These are phyloP conservation scores for Drosophila seguyi DNA, from an alignment of 1,140 invertebrate species.

Conservation along the genomic window DNA sequence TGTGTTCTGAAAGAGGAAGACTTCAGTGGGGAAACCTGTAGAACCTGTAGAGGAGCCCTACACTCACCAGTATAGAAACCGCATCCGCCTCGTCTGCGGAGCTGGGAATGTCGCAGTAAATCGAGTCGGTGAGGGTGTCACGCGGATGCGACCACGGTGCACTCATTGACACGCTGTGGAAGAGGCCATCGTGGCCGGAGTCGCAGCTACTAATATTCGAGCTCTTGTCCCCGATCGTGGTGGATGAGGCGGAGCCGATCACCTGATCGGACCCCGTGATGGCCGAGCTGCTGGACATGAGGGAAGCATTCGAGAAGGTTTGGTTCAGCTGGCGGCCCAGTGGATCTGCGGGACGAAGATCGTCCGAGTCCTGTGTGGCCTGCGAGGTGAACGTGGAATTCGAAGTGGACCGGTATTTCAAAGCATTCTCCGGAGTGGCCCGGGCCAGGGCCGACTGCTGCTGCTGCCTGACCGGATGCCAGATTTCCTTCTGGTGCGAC, in stretches of 20 bases:
- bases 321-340: conserved; percentile 70
- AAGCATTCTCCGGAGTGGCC: conserved; percentile 66
- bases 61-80: conserved; percentile 51
- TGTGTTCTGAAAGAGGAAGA: conserved; percentile 32
- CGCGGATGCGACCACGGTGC: conserved; percentile 46
- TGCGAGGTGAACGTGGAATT: conserved; percentile 63
- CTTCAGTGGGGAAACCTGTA: background rate
- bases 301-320: conserved; percentile 72
- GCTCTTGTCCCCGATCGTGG: conserved; percentile 71
- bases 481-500: conserved; percentile 89
- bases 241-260: conserved; percentile 60
- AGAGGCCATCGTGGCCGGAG: conserved; percentile 77
- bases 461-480: conserved; percentile 87
- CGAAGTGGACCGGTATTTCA: conserved; percentile 62
- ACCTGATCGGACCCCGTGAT: conserved; percentile 58
- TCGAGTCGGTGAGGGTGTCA: conserved; percentile 61
- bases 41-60: background rate
- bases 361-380: conserved; percentile 33
- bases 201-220: conserved; percentile 77
- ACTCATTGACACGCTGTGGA: conserved; percentile 76
- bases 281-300: conserved; percentile 68
- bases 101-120: conserved; percentile 76
- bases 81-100: conserved; percentile 65
- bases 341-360: conserved; percentile 9
- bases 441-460: conserved; percentile 43